A percentile compares a stretch with the other conserved stretches of the same genome.
Conservation (phyloP, 2,113 vertebrate species). For the Axis porcinus region DNA sequence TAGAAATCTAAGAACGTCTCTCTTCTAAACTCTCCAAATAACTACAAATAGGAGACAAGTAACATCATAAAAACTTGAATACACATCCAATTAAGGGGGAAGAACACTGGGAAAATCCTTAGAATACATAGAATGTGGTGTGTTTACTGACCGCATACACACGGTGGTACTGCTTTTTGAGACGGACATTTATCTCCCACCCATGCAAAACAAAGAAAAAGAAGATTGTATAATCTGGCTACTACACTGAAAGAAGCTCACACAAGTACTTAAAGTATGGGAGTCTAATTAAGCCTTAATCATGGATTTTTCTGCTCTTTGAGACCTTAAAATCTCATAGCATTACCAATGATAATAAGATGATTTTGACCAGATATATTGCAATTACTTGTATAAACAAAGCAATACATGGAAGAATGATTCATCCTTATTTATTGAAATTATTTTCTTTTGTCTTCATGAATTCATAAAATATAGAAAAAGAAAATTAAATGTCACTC, state of each 20-base stretch:
- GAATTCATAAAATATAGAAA: constrained; percentile 18
- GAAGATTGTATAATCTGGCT: not conserved
- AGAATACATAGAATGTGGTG: not conserved
- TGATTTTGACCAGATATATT: not conserved
- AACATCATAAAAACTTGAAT: not conserved
- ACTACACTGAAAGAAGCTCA: not conserved
- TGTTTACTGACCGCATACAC: not conserved
- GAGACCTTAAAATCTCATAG: not conserved
- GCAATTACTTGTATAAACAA: not conserved
- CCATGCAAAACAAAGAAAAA: not conserved
- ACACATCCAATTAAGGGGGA: not conserved
- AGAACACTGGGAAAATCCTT: not conserved
- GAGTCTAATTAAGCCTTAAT: not conserved
- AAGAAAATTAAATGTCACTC: constrained; percentile 13
- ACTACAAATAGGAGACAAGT: not conserved
- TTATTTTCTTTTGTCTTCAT: constrained; percentile 8
- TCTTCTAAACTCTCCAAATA: not conserved
- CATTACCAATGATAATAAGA: not conserved
- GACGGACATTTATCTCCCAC: not conserved
- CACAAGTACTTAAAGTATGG: not conserved
- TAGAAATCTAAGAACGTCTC: not conserved
- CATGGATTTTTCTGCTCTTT: not conserved
- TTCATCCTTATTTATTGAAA: not conserved
- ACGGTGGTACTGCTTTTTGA: not conserved
- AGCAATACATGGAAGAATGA: not conserved